These are phyloP conservation scores for Trisateles emortualis DNA, from an alignment of 2,888 invertebrate species.

Conservation along the genomic window DNA sequence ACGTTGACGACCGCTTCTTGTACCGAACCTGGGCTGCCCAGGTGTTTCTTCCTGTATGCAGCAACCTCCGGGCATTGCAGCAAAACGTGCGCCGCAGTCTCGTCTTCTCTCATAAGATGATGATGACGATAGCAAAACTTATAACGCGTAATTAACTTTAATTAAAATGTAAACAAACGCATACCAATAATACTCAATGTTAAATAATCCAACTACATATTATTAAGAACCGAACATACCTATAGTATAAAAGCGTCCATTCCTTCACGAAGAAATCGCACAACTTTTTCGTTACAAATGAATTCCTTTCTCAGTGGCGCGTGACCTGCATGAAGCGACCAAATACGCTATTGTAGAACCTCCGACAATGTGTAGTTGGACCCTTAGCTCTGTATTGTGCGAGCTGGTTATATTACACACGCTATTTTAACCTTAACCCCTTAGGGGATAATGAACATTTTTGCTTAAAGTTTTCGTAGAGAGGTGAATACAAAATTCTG, in stretches of 20 bases:
- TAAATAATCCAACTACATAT: constrained; percentile 32
- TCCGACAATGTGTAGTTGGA: constrained; percentile 46
- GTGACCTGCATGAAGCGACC: constrained; percentile 61
- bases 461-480: background rate
- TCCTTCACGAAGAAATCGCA: constrained; percentile 34
- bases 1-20: no score
- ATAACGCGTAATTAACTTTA: no score
- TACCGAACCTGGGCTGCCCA: no score
- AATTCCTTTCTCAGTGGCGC: constrained; percentile 63
- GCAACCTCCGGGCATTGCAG: no score
- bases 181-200: background rate
- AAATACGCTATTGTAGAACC: constrained; percentile 49
- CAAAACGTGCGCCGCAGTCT: no score
- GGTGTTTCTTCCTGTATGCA: no score
- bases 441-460: constrained; percentile 15
- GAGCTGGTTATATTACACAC: constrained; percentile 13
- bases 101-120: no score
- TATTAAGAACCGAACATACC: constrained; percentile 30
- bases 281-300: constrained; percentile 69
- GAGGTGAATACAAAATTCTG: constrained; percentile 27
- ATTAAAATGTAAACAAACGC: background rate
- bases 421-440: constrained; percentile 18
- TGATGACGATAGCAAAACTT: no score
- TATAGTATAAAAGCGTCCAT: constrained; percentile 26
- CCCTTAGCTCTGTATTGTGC: constrained; percentile 47